Conservation (phyloP, 2,113 vertebrate species). For the Calypte anna region DNA sequence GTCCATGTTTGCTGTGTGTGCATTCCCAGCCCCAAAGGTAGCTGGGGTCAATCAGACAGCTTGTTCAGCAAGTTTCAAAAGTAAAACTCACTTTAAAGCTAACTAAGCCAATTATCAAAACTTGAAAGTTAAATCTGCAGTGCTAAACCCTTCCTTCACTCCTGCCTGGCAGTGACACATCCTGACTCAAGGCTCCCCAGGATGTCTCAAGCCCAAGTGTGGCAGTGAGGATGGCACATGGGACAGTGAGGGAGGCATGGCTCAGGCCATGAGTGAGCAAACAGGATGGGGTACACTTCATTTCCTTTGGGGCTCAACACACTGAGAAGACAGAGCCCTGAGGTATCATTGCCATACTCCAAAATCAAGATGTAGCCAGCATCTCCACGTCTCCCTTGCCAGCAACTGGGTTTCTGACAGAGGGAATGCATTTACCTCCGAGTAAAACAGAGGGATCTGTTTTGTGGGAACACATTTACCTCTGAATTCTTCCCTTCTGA, state of each 20-base stretch:
- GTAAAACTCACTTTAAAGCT: background rate
- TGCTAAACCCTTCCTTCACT: background rate
- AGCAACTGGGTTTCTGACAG: background rate
- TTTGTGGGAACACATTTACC: background rate
- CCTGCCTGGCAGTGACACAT: rapidly evolving
- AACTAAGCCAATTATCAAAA: background rate
- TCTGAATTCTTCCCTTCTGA: background rate
- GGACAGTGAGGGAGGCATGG: background rate
- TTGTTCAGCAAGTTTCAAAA: background rate
- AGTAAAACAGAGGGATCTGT: background rate
- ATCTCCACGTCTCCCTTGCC: background rate
- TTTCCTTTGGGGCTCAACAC: background rate
- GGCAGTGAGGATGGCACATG: background rate
- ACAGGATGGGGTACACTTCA: background rate
- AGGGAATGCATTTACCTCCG: background rate
- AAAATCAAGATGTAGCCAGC: background rate
- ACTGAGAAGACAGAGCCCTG: background rate
- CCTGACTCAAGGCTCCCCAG: background rate
- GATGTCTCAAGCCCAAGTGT: background rate
- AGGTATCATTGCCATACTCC: background rate
- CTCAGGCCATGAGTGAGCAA: background rate
- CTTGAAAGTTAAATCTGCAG: background rate
- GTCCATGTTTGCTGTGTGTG: rapidly evolving
- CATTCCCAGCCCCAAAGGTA: background rate
- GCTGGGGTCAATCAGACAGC: background rate